phyloP scores from a whole-genome alignment of 2,888 invertebrate genomes.

The Mythimna impura region DNA sequence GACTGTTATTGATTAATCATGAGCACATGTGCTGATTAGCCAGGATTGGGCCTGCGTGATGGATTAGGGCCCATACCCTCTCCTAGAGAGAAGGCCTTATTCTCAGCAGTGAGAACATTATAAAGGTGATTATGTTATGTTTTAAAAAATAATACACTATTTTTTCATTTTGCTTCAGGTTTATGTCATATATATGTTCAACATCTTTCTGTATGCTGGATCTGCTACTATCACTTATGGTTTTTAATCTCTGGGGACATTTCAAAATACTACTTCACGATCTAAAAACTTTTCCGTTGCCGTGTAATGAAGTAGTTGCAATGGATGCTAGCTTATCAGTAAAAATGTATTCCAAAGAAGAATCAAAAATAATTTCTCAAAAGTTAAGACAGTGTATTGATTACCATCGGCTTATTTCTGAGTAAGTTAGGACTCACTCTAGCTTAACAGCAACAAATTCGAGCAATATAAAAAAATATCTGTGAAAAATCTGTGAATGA shows the following conservation, averaged over 20 bases:
- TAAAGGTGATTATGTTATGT: too few species aligned
- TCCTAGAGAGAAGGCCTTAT: too few species aligned
- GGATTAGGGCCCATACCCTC: too few species aligned
- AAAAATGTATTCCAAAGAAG: conserved; percentile 44
- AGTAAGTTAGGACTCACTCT: conserved; percentile 28
- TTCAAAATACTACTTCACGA: conserved; percentile 34
- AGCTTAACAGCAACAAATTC: neutral
- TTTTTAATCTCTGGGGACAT: conserved; percentile 40
- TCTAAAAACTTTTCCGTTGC: conserved; percentile 26
- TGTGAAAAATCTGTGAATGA: neutral
- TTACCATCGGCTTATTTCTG: conserved; percentile 41
- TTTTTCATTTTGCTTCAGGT: conserved; percentile 20
- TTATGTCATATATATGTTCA: conserved; percentile 8
- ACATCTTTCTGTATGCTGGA: conserved; percentile 23
- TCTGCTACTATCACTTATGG: conserved; percentile 22
- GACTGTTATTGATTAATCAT: too few species aligned
- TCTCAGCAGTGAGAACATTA: too few species aligned
- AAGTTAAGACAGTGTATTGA: conserved; percentile 44
- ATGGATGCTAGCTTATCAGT: neutral
- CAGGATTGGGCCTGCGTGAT: too few species aligned
- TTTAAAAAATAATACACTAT: neutral
- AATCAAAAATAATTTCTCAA: conserved; percentile 19
- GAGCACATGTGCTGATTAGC: too few species aligned
- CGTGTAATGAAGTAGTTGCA: conserved; percentile 2
- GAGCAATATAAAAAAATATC: neutral